phyloP scores from a whole-genome alignment of 1,140 invertebrate genomes.

The Drosophila kurseongensis region DNA sequence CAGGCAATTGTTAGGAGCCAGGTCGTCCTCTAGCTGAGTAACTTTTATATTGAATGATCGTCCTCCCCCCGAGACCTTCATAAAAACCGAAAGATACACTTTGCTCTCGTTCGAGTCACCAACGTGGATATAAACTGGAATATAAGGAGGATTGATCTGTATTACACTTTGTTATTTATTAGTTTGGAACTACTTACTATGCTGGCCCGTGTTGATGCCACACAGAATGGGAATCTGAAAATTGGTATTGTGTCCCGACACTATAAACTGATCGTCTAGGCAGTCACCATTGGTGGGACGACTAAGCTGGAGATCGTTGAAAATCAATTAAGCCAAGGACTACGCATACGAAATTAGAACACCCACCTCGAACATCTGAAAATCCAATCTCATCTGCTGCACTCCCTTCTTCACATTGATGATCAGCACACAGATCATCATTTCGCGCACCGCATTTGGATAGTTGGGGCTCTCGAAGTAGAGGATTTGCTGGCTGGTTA shows the following conservation, averaged over 20 bases:
- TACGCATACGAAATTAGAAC: background rate
- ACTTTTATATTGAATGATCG: slow-evolving; percentile 89
- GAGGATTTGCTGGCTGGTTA: slow-evolving; percentile 85
- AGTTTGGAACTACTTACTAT: slow-evolving; percentile 86
- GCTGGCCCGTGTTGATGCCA: slow-evolving; percentile 91
- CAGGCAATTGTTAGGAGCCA: slow-evolving; percentile 88
- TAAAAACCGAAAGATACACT: slow-evolving; percentile 88
- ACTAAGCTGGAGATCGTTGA: slow-evolving; percentile 85
- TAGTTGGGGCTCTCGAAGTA: slow-evolving; percentile 88
- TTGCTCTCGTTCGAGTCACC: slow-evolving; percentile 86
- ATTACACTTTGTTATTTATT: background rate
- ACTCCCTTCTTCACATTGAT: slow-evolving; percentile 87
- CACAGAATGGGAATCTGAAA: slow-evolving; percentile 89
- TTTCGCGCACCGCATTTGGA: slow-evolving; percentile 80
- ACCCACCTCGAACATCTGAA: slow-evolving; percentile 89
- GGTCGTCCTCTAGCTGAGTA: slow-evolving; percentile 85
- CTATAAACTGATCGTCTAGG: slow-evolving; percentile 88
- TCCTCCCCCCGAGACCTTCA: slow-evolving; percentile 85
- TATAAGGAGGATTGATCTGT: too few species aligned
- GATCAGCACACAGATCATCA: slow-evolving; percentile 87
- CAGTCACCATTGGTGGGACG: slow-evolving; percentile 89
- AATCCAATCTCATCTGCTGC: slow-evolving; percentile 89
- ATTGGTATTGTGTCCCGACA: slow-evolving; percentile 89
- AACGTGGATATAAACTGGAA: slow-evolving; percentile 90
- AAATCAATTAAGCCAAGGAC: background rate